These are phyloP conservation scores for Acromyrmex echinatior DNA, from an alignment of 1,140 invertebrate species.

Conservation along the genomic window DNA sequence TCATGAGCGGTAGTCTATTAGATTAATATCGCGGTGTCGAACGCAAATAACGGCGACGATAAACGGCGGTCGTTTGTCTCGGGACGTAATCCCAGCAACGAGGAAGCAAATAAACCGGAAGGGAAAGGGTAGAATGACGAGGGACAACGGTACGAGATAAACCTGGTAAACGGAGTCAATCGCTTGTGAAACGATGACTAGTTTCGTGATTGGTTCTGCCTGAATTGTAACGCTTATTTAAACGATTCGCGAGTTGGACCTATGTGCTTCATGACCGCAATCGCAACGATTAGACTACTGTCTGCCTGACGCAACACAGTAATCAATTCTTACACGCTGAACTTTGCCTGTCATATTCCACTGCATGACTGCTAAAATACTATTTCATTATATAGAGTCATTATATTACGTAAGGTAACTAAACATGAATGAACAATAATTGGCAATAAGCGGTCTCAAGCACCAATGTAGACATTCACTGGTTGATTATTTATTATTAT, in stretches of 20 bases:
- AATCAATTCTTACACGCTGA: constrained; percentile 37
- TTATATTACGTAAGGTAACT: constrained; percentile 17
- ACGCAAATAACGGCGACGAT: constrained; percentile 34
- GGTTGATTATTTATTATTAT: constrained; percentile 8
- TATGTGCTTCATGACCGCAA: constrained; percentile 54
- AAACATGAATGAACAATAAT: constrained; percentile 1
- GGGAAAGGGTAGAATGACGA: neutral
- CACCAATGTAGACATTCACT: neutral
- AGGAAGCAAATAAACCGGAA: constrained; percentile 42
- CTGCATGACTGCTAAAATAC: constrained; percentile 16
- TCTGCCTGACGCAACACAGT: constrained; percentile 48
- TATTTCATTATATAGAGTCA: constrained; percentile 25
- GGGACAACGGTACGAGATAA: neutral
- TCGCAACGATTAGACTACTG: constrained; percentile 69
- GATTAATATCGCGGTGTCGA: constrained; percentile 8
- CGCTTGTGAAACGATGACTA: constrained; percentile 62
- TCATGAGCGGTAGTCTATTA: constrained; percentile 26
- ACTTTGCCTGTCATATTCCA: constrained; percentile 16
- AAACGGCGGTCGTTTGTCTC: constrained; percentile 22
- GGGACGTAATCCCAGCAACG: constrained; percentile 8
- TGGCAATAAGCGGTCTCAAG: neutral
- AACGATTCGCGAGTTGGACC: constrained; percentile 35
- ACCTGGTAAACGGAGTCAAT: constrained; percentile 23
- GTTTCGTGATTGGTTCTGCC: constrained; percentile 66
- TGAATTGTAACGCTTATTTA: constrained; percentile 66